A percentile compares a stretch with the other conserved stretches of the same genome.
Conservation (phyloP, 1,140 invertebrate species). For the Harlomillsia oculata region DNA sequence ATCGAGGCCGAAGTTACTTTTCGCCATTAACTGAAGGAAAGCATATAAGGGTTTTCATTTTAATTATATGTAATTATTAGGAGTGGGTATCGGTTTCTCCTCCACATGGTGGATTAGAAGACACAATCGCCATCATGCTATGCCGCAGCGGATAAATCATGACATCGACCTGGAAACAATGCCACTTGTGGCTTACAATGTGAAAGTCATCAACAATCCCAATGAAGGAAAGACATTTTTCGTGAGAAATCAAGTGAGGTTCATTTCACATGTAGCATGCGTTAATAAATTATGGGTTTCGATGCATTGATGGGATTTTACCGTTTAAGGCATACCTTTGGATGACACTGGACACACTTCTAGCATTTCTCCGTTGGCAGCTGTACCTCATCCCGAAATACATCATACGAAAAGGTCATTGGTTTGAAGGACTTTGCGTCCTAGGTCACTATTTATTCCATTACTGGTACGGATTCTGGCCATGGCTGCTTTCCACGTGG, state of each 20-base stretch:
- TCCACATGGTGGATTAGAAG: constrained; percentile 1
- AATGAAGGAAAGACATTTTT: neutral
- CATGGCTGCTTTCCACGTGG: neutral
- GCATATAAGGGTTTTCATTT: no score
- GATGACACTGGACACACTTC: neutral
- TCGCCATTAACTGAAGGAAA: no score
- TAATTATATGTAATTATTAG: no score
- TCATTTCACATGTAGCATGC: neutral
- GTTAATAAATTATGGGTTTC: neutral
- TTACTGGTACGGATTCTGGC: neutral
- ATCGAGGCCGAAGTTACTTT: no score
- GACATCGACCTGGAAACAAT: constrained; percentile 16
- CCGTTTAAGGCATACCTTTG: neutral
- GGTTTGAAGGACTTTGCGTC: neutral
- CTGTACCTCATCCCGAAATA: neutral
- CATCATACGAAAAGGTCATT: neutral
- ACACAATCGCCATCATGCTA: constrained; percentile 17
- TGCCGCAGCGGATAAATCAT: constrained; percentile 1
- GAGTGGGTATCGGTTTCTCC: neutral
- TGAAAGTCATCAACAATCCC: neutral
- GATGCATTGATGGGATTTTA: neutral
- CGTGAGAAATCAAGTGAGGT: neutral
- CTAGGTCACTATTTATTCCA: neutral
- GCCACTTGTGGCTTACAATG: constrained; percentile 3
- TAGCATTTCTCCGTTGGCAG: neutral